Percentiles rank a stretch among this genome's conserved stretches.
Evolutionary conservation across 2,113 vertebrate genomes (phyloP).

Genomic region (Meriones unguiculatus): DNA sequence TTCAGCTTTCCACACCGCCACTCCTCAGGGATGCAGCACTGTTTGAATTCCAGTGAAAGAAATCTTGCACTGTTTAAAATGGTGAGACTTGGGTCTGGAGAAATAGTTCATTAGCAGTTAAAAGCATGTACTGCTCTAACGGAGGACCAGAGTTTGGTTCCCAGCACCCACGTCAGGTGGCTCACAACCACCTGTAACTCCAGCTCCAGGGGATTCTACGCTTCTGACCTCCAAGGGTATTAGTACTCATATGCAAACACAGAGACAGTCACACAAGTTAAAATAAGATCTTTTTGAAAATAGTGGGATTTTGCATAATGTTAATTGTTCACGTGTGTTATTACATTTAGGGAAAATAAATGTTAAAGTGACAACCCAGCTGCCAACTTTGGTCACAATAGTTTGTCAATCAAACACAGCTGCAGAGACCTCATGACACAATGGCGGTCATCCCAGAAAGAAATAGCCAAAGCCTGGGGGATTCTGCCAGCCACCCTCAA

Average conservation of each 20-base stretch:
- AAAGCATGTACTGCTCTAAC: background rate
- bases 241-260: background rate
- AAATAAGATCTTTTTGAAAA: background rate
- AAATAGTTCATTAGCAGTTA: background rate
- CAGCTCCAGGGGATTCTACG: too few relatives aligned
- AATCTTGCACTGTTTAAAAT: background rate
- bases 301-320: background rate
- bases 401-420: background rate
- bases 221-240: background rate
- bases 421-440: rapidly evolving
- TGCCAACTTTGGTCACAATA: background rate
- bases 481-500: rapidly evolving
- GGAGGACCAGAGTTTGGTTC: background rate
- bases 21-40: background rate
- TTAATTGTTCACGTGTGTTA: background rate
- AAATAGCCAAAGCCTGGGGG: too few relatives aligned
- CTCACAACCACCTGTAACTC: background rate
- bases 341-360: background rate
- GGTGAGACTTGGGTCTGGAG: background rate
- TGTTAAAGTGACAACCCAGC: background rate
- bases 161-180: background rate
- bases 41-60: background rate
- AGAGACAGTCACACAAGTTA: background rate
- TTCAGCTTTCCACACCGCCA: rapidly evolving
- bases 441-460: background rate